Evolutionary conservation across 2,113 vertebrate genomes (phyloP), one percentile per base, ranked within the genome.

Genomic region (Trichechus manatus): DNA sequence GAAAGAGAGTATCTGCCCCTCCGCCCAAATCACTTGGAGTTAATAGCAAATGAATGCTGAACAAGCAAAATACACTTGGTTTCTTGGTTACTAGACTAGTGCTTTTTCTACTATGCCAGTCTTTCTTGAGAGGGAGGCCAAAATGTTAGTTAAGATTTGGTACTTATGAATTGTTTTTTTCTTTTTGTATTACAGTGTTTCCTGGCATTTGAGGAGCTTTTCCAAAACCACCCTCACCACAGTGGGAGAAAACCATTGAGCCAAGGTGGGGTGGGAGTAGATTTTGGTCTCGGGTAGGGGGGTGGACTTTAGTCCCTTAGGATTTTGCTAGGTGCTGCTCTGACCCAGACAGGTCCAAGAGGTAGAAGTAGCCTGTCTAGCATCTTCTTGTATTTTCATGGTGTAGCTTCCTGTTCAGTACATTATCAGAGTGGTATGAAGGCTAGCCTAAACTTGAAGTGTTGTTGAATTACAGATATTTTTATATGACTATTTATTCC

Each of bases 161-260:
- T 96, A 97, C 86, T 97, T 98, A 97, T 97, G 87, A 97, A 91
- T 93, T 97, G 96, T 95, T 97, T 94, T 56, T 97, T 97, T 97
- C 96, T 97, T 96, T 96, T 98, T 98, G 93, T 97, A 95, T 98
- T 97, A 95, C 91, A 97, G 95, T 97, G 95, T 97, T 96, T 96
- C 95, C 97, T 97, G 97, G 94, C 94, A 97, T 95, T 97, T 97
- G 96, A 97, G 97, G 96, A 97, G 93, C 96, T 97, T 98, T 97
- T 93, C 91, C 91, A 96, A 97, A 97, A 97, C 91, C 82, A 97
- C 88, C 93, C 90, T 98, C 94, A 97, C 94, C 94, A 97, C 95
- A 97, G 94, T 97, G 95, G 95, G 97, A 97, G 95, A 96, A 98
- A 98, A 96, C 95, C 94, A 96, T 96, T 96, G 96, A 97, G 97